Evolutionary conservation across 2,888 invertebrate genomes (phyloP).

Genomic region (Fabriciana adippe): DNA sequence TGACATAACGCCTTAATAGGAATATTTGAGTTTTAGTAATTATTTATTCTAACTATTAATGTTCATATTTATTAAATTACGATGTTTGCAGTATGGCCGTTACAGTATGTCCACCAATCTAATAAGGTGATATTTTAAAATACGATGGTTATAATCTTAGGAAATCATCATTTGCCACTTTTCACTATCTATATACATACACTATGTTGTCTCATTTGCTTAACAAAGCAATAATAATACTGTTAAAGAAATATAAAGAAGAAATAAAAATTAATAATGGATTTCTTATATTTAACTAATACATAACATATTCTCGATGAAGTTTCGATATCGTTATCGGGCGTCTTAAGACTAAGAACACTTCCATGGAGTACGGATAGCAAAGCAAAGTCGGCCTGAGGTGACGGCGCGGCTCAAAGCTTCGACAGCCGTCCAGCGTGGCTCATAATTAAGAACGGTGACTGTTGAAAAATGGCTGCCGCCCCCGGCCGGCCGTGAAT

Average conservation of each 20-base stretch:
- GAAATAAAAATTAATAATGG: neutral
- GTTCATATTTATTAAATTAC: neutral
- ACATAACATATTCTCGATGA: neutral
- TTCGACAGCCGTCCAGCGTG: conserved; percentile 81
- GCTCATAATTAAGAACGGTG: conserved; percentile 83
- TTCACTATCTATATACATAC: too few relatives aligned
- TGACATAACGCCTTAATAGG: conserved; percentile 1
- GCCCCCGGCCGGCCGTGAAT: conserved; percentile 83
- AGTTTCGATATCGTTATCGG: conserved; percentile 27
- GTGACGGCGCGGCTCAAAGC: conserved; percentile 81
- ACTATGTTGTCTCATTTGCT: too few relatives aligned
- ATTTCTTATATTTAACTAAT: neutral
- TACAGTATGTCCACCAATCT: too few relatives aligned
- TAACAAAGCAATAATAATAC: too few relatives aligned
- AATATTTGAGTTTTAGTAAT: neutral
- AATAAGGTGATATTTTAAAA: too few relatives aligned
- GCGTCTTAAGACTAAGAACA: conserved; percentile 39
- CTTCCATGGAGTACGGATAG: conserved; percentile 52
- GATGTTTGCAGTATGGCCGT: too few relatives aligned
- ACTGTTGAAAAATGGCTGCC: conserved; percentile 83
- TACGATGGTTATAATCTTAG: too few relatives aligned
- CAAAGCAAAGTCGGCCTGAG: conserved; percentile 70
- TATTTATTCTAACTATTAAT: neutral
- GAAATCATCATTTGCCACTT: too few relatives aligned
- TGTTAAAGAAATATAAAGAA: too few relatives aligned